Base-by-base conservation (phyloP, 1,140 invertebrate genomes). In the Conopomorpha cramerella region DNA sequence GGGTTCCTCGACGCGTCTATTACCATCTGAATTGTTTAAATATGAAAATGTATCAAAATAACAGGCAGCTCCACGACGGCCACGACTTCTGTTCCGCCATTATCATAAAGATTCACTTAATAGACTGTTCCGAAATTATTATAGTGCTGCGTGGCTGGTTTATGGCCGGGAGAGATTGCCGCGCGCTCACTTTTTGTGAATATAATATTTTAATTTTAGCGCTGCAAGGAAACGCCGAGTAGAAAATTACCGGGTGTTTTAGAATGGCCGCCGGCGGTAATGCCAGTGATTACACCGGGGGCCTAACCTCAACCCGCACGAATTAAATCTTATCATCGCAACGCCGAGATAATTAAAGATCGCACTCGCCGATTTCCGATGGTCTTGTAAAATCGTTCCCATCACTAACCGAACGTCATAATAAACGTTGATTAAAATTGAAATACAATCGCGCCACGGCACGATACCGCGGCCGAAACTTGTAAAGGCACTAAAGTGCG, bases 1-100 rank as follows among this genome's bases (percentile, higher is more conserved):
- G 70, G 67, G 70, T 71, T 74, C 68, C 51, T 57, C 65, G 70
- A 74, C 67, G 65, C 66, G 63, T 72, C 70, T 74, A 74, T 74
- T 74, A 74, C 67, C 70, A 74, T 74, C 57, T 51, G 64, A 70
- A 74, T 74, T 71, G 70, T 72, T 74, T 72, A 66, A 74, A 74
- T 74, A 74, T 74, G 70, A 70, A 71, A 74, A 74, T 74, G 63
- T 54, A 70, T 72, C 67, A 74, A 71, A 74, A 68, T 68, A 68
- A 67, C 62, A 62, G 64, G 52, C 65, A 50, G 53, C 51, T 59
- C 51, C 50, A 56, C 55, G 53, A 55, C 58, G 62, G 49, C 55
- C 62, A 51, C 60, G 66, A 72, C 70, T 74, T 70, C 67, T 72
- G 67, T 74, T 68, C 55, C 51, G 45, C 57, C 58, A 66, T 70